phyloP scores from a whole-genome alignment of 2,797 vertebrate genomes.

The Kryptopterus vitreolus region DNA sequence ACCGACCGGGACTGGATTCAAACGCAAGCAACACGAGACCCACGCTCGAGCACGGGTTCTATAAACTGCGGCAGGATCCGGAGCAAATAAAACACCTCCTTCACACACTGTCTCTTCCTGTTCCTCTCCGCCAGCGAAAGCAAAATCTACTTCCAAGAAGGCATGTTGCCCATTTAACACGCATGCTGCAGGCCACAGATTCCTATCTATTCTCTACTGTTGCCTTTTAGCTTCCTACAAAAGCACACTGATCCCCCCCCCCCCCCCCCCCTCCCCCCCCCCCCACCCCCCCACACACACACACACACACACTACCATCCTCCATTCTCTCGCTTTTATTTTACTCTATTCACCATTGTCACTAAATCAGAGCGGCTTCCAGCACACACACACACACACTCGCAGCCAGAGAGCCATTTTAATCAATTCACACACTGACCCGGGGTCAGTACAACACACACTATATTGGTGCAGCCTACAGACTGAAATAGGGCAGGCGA shows the following conservation, averaged over 20 bases:
- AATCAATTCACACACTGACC: constrained; percentile 49
- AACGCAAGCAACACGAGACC: constrained; percentile 1
- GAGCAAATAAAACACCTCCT: constrained; percentile 12
- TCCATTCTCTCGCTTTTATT: not conserved
- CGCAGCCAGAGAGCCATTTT: constrained; percentile 32
- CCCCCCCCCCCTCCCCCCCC: too few species aligned
- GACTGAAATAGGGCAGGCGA: constrained; percentile 27
- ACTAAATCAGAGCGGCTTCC: not conserved
- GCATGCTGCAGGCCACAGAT: not conserved
- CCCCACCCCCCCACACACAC: too few species aligned
- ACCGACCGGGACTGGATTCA: not conserved
- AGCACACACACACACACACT: not conserved
- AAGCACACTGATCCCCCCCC: not conserved
- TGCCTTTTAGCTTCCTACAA: not conserved
- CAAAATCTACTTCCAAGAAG: not conserved
- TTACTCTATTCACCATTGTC: constrained; percentile 4
- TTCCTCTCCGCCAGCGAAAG: not conserved
- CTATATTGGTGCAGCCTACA: not conserved
- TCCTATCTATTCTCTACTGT: not conserved
- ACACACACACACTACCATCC: too few species aligned
- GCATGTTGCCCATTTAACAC: not conserved
- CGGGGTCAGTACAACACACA: constrained; percentile 39
- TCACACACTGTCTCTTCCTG: constrained; percentile 12
- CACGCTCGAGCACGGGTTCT: not conserved
- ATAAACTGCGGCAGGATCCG: not conserved